A percentile compares a stretch with the other conserved stretches of the same genome.
Evolutionary conservation across 64 coral and sea anemone genomes (phyloP).

Genomic region (Acropora tenuis): DNA sequence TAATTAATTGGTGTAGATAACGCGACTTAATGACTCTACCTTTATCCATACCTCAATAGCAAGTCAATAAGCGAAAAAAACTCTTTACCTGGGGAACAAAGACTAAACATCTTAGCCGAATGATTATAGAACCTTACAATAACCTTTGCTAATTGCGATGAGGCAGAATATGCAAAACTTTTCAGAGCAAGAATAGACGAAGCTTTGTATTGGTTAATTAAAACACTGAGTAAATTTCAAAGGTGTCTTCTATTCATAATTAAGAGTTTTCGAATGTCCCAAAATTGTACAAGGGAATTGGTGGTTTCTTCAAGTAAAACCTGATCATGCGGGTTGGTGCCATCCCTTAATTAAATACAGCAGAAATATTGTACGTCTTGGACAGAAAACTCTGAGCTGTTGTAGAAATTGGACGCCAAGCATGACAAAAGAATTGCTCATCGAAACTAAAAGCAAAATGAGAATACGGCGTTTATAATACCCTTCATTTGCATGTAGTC

Average conservation of each 20-base stretch:
- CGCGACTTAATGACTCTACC: background rate
- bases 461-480: background rate
- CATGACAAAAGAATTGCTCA: too few relatives aligned
- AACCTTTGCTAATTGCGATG: background rate
- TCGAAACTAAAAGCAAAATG: background rate
- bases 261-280: background rate
- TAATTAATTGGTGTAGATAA: slow-evolving; percentile 36
- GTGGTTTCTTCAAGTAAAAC: too few relatives aligned
- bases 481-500: background rate
- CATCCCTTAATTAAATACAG: too few relatives aligned
- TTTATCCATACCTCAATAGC: slow-evolving; percentile 2
- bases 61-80: background rate
- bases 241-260: background rate
- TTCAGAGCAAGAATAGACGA: background rate
- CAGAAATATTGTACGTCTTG: too few relatives aligned
- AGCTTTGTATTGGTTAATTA: background rate
- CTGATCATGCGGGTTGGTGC: too few relatives aligned
- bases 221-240: background rate
- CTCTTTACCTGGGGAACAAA: background rate
- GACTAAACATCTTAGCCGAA: background rate
- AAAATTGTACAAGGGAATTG: too few relatives aligned
- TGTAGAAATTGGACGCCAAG: too few relatives aligned
- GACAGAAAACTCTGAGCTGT: too few relatives aligned
- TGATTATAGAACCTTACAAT: slow-evolving; percentile 1
- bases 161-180: background rate